Base-by-base conservation (phyloP, 2,888 invertebrate genomes). In the Macrophya annulata region DNA sequence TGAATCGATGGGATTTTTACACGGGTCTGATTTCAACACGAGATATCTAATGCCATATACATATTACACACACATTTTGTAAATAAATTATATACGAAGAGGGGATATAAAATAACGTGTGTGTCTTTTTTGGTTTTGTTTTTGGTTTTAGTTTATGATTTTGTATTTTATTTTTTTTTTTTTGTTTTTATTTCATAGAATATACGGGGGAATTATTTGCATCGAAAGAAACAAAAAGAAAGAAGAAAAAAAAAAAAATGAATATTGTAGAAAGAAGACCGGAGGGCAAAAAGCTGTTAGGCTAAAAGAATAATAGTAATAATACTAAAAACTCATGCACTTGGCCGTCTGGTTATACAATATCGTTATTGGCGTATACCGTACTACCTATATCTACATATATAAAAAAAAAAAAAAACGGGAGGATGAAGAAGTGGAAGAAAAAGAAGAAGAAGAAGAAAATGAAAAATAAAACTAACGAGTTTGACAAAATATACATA, bases 381-480 rank as follows among this genome's bases (percentile, higher is more conserved):
- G 4, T 4, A 8, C 31, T 31, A 31, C 31, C 31, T n/a, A 55
- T 8, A 55, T 0, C 40, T 37, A 72, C 17, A 17, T 31, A n/a
- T 31, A 5, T 6, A 5, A 43, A 40, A 6, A 40, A 5, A 10
- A 3, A 72, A 0, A 62, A 21, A 71, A 71, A 15, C 3, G 9
- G 12, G 37, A 71, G 37, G 10, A 37, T 4, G 12, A 37, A 15
- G 12, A 10, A 37, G 17, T 1, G 4, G n/a, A 45, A n/a, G 21
- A 74, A 74, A 45, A 21, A 74, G 15, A 55, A n/a, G 6, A 55
- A 10, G 12, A 55, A 79, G 59, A 90, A 87, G 89, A 76, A 15
- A 88, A 90, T 89, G 89, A 87, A 87, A 74, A 89, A 90, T 88
- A 31, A n/a, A 55, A 55, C 51, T 77, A 51, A 74, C 45, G 45